These are phyloP conservation scores for Stegodyphus dumicola DNA, from an alignment of 1,140 invertebrate genomes.

Conservation along the genomic window DNA sequence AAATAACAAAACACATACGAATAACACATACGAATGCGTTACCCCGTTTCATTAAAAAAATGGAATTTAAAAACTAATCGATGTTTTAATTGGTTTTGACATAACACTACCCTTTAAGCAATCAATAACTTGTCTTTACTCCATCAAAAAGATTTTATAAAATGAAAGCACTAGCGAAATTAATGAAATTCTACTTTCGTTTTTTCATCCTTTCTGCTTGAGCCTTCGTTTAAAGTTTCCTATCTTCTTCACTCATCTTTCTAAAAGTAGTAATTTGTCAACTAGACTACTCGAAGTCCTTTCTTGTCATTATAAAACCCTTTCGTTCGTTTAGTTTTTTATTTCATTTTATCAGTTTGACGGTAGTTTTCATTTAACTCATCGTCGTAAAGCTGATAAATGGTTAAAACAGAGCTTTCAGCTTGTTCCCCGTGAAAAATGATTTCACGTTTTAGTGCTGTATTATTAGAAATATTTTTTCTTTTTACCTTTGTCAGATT, in stretches of 20 bases:
- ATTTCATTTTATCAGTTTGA: not conserved
- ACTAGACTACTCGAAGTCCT: not conserved
- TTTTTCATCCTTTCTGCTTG: not conserved
- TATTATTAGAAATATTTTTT: too few relatives aligned
- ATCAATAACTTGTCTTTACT: too few relatives aligned
- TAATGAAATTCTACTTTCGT: not conserved
- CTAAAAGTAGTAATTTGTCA: not conserved
- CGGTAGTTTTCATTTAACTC: not conserved
- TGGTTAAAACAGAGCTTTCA: not conserved
- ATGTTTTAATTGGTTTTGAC: too few relatives aligned
- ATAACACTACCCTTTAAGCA: too few relatives aligned
- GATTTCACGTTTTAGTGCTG: not conserved
- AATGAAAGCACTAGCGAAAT: not conserved
- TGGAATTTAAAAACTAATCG: too few relatives aligned
- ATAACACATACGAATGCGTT: too few relatives aligned
- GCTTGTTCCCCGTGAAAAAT: conserved; percentile 5
- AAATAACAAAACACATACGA: too few relatives aligned
- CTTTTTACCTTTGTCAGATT: too few relatives aligned
- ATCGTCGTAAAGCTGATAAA: conserved; percentile 1
- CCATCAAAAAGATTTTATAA: too few relatives aligned
- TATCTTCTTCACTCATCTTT: not conserved
- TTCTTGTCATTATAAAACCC: not conserved
- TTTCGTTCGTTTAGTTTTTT: not conserved
- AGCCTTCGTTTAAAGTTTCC: not conserved
- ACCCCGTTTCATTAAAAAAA: too few relatives aligned